These are phyloP conservation scores for Scyliorhinus canicula DNA, from an alignment of 2,797 vertebrate species.

Conservation along the genomic window DNA sequence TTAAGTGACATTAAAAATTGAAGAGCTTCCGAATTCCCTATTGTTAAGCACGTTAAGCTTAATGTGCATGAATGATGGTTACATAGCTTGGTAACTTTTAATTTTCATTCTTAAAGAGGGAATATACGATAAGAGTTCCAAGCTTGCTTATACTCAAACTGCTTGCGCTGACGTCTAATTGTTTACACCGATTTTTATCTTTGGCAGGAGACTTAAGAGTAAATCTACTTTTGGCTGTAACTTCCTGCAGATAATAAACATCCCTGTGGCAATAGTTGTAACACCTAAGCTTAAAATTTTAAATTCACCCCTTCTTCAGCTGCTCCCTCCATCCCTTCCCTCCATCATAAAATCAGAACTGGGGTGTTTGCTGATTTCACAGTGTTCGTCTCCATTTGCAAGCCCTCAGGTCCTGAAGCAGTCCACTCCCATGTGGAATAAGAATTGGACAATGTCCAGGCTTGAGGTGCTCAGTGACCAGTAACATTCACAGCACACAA, in stretches of 20 bases:
- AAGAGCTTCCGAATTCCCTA: neutral
- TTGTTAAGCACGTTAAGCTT: neutral
- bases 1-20: neutral
- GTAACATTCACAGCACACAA: no score
- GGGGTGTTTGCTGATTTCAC: no score
- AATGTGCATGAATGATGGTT: neutral
- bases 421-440: no score
- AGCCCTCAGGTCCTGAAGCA: no score
- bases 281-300: neutral
- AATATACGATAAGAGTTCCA: neutral
- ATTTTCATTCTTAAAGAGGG: neutral
- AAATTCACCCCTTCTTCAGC: neutral
- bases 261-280: neutral
- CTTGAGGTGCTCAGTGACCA: no score
- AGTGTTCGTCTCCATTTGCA: no score
- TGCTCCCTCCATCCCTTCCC: neutral
- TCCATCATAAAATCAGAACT: no score
- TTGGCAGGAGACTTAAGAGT: neutral
- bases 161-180: neutral
- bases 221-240: neutral
- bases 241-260: neutral
- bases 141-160: neutral
- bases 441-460: no score
- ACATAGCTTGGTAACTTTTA: neutral
- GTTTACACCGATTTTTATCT: neutral